phyloP scores from a whole-genome alignment of 2,797 vertebrate genomes.

The Psittacula echo region DNA sequence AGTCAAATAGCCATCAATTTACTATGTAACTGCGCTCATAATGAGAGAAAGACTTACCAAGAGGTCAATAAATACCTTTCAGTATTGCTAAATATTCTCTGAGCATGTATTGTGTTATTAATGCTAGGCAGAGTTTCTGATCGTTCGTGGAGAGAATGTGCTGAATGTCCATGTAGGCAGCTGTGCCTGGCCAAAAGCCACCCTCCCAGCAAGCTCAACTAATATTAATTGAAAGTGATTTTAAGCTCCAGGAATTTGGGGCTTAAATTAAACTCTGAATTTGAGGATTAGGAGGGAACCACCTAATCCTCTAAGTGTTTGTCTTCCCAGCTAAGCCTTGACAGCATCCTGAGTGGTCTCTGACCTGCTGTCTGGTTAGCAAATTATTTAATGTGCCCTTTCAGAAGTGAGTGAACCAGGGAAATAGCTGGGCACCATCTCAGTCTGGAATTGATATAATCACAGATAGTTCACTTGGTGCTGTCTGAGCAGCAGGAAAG shows the following conservation, averaged over 20 bases:
- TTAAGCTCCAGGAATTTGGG: conserved; percentile 12
- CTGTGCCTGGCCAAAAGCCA: neutral
- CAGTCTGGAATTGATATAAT: neutral
- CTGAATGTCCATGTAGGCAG: rapidly evolving
- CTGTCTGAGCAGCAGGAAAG: neutral
- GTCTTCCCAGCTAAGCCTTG: neutral
- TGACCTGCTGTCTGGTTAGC: neutral
- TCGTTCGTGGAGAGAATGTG: neutral
- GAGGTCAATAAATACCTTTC: neutral
- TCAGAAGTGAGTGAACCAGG: rapidly evolving
- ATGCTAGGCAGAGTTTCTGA: neutral
- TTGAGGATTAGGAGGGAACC: neutral
- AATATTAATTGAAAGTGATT: neutral
- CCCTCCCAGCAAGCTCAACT: neutral
- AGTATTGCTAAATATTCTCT: neutral
- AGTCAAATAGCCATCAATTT: neutral
- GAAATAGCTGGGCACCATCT: neutral
- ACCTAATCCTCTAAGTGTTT: neutral
- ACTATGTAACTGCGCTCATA: neutral
- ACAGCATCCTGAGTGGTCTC: neutral
- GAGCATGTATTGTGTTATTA: rapidly evolving
- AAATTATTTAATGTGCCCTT: neutral
- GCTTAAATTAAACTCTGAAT: conserved; percentile 5
- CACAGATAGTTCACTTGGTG: neutral
- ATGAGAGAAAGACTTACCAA: neutral